Conservation (phyloP, 2,888 invertebrate species). For the Drosophila parthenogenetica region DNA sequence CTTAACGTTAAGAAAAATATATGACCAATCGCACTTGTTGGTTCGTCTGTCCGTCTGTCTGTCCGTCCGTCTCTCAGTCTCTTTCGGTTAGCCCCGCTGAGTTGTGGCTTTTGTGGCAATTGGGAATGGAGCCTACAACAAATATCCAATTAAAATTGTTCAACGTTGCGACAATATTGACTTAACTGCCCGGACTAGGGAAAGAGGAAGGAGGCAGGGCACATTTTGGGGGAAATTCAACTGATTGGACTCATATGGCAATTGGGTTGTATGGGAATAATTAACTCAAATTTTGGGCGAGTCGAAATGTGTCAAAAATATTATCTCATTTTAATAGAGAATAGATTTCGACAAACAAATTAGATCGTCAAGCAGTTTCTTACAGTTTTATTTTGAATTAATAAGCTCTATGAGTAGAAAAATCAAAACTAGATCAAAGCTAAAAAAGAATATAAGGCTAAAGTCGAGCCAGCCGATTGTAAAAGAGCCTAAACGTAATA, state of each 20-base stretch:
- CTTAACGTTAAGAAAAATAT: slow-evolving; percentile 65
- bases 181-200: slow-evolving; percentile 1
- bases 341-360: background rate
- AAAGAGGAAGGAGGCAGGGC: background rate
- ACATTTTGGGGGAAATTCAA: background rate
- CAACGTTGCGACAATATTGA: slow-evolving; percentile 63
- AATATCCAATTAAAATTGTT: slow-evolving; percentile 76
- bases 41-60: background rate
- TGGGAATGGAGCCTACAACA: slow-evolving; percentile 46
- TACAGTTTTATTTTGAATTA: background rate
- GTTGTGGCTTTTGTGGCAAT: slow-evolving; percentile 48
- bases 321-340: background rate
- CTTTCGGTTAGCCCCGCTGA: slow-evolving; percentile 11
- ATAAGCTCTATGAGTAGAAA: too few relatives aligned
- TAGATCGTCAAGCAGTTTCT: background rate
- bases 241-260: slow-evolving; percentile 24
- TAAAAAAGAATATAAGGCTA: too few relatives aligned
- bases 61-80: background rate
- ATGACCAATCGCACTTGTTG: slow-evolving; percentile 59
- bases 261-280: slow-evolving; percentile 21
- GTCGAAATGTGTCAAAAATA: slow-evolving; percentile 10
- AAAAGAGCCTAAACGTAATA: too few relatives aligned
- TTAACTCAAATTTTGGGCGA: background rate
- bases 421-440: too few relatives aligned
- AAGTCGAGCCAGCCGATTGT: too few relatives aligned